Percentiles rank a stretch among this genome's conserved stretches.
Evolutionary conservation across 2,113 vertebrate genomes (phyloP).

Genomic region (Nicator chloris): DNA sequence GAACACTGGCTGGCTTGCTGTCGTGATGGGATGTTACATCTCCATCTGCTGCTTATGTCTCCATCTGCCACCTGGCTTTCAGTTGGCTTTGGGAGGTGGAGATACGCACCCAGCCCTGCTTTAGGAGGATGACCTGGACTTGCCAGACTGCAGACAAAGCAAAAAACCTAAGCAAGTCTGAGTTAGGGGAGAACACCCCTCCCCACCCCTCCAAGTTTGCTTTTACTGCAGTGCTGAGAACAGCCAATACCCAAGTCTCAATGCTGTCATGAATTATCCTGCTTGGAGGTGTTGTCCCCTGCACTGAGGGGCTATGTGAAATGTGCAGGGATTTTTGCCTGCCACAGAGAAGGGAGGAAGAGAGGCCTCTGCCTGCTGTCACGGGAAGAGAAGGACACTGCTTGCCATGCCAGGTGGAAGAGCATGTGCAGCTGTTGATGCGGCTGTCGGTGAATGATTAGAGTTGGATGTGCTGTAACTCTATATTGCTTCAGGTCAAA

Average conservation of each 20-base stretch:
- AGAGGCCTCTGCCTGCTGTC: not conserved
- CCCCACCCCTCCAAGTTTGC: not conserved
- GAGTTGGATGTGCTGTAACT: not conserved
- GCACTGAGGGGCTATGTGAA: not conserved
- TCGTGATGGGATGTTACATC: not conserved
- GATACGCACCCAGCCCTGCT: not conserved
- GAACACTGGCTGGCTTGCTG: not conserved
- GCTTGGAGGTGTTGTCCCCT: not conserved
- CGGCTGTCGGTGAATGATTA: not conserved
- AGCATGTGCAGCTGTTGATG: not conserved
- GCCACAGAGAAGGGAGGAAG: not conserved
- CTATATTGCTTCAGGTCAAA: conserved; percentile 25
- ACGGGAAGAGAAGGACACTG: not conserved
- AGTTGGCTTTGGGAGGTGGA: not conserved
- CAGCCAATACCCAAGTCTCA: not conserved
- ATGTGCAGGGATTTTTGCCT: not conserved
- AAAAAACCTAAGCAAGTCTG: not conserved
- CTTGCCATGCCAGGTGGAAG: not conserved
- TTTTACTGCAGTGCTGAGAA: not conserved
- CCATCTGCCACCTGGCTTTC: not conserved
- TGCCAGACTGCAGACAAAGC: not conserved
- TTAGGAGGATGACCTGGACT: not conserved
- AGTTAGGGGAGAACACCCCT: not conserved
- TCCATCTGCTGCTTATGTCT: not conserved
- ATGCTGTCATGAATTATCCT: not conserved